Base-by-base conservation (phyloP, 2,113 vertebrate species). In the human region DNA sequence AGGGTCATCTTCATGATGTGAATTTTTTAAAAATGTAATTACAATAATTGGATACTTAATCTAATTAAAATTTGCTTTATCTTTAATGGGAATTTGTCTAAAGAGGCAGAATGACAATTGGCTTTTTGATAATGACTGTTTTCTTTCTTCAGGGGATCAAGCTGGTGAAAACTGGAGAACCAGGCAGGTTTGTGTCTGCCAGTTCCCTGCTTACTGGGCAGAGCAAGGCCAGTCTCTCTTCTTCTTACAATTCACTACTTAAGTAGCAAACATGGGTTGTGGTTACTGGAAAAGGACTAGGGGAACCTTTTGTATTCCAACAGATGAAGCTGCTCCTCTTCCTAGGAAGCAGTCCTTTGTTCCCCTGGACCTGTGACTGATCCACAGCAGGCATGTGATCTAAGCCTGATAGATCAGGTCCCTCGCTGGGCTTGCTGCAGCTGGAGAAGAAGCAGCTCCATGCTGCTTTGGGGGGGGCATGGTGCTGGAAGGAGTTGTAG, bases 41-140 rank as follows among this genome's bases (percentile, higher is more conserved):
- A 99, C 99, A 98, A 99, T 99, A 99, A 99, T 99, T 99, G 99
- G 99, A 99, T 98, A 99, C 98, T 99, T 99, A 99, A 99, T 99
- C 99, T 99, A 99, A 99, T 99, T 99, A 99, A 99, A 99, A 99
- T 98, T 98, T 94, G 98, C 98, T 99, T 99, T 99, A 99, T 99
- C 99, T 99, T 99, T 99, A 99, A 99, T 99, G 98, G 98, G 97
- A 99, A 98, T 98, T 99, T 99, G 99, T 99, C 98, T 99, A 99
- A 99, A 99, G 98, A 98, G 98, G 97, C 97, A 96, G 98, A 98
- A 98, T 98, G 98, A 99, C 99, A 99, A 99, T 98, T 98, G 98
- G 98, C 98, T 99, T 99, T 99, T 98, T 98, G 99, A 99, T 99
- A 99, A 99, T 98, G 98, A 95, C 98, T 98, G 97, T 96, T 99